A percentile compares a stretch with the other conserved stretches of the same genome.
phyloP scores from a whole-genome alignment of 2,888 invertebrate genomes.

The Megastigmus dorsalis region DNA sequence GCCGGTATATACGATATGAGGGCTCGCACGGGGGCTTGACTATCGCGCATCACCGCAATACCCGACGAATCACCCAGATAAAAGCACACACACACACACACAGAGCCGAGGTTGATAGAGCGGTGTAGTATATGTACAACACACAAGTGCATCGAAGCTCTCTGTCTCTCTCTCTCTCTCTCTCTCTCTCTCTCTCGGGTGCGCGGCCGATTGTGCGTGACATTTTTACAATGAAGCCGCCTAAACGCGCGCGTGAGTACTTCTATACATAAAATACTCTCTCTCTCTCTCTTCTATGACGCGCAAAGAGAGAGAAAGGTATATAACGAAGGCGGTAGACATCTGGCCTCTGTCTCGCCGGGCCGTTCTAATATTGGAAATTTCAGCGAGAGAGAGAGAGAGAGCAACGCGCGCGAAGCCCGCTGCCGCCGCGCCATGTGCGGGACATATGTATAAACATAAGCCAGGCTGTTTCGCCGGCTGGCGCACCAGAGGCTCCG shows the following conservation, averaged over 20 bases:
- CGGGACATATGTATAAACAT: conserved; percentile 73
- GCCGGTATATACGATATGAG: too few species aligned
- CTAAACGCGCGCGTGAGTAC: too few species aligned
- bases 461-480: conserved; percentile 57
- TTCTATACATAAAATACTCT: too few species aligned
- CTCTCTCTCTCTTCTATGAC: background rate
- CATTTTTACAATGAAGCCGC: conserved; percentile 74
- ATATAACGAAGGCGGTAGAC: conserved; percentile 65
- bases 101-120: background rate
- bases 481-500: background rate
- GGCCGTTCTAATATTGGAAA: conserved; percentile 74
- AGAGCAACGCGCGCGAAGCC: too few species aligned
- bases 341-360: conserved; percentile 70
- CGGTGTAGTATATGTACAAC: too few species aligned
- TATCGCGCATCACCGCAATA: too few species aligned
- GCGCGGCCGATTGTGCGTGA: conserved; percentile 68
- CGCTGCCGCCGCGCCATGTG: conserved; percentile 66
- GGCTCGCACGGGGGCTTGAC: too few species aligned
- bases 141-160: too few species aligned
- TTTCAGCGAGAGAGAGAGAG: conserved; percentile 67
- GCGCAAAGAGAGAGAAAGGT: conserved; percentile 7
- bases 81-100: background rate
- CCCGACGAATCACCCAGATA: conserved; percentile 54
- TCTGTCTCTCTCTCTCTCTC: too few species aligned
- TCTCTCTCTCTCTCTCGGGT: too few species aligned